Percentiles rank a stretch among this genome's conserved stretches.
These are phyloP conservation scores for Oplegnathus fasciatus DNA, from an alignment of 2,113 vertebrate genomes.

Conservation along the genomic window DNA sequence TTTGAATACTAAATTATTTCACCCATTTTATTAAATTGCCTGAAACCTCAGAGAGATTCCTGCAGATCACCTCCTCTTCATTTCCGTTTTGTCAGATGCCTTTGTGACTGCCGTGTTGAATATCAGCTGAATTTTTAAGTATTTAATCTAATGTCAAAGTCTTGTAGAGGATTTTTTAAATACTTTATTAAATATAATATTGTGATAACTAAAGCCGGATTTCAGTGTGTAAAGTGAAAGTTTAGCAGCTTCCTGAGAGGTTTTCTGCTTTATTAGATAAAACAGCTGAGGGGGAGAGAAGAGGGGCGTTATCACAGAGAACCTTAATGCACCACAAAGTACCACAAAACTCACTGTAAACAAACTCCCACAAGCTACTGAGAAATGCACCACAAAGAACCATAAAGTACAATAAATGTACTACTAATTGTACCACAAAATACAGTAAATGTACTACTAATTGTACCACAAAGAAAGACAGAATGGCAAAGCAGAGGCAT, in stretches of 20 bases:
- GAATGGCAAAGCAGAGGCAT: background rate
- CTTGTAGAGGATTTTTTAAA: background rate
- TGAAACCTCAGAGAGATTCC: background rate
- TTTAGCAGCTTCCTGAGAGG: background rate
- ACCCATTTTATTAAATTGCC: background rate
- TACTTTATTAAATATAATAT: background rate
- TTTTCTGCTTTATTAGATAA: background rate
- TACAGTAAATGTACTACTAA: too few relatives aligned
- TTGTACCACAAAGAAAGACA: background rate
- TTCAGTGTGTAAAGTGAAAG: background rate
- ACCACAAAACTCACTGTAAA: background rate
- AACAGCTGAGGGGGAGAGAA: background rate
- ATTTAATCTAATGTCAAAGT: conserved; percentile 33
- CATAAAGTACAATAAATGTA: background rate
- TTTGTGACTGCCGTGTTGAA: background rate
- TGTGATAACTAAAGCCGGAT: background rate
- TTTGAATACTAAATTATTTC: background rate
- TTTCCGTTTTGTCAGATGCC: conserved; percentile 7
- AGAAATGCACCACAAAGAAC: background rate
- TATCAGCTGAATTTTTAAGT: background rate
- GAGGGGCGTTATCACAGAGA: background rate
- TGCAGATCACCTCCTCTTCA: conserved; percentile 2
- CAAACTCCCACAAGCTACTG: background rate
- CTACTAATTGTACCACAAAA: background rate
- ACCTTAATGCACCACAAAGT: background rate